Base-by-base conservation (phyloP, 1,140 invertebrate species). In the Meteorus sp. region DNA sequence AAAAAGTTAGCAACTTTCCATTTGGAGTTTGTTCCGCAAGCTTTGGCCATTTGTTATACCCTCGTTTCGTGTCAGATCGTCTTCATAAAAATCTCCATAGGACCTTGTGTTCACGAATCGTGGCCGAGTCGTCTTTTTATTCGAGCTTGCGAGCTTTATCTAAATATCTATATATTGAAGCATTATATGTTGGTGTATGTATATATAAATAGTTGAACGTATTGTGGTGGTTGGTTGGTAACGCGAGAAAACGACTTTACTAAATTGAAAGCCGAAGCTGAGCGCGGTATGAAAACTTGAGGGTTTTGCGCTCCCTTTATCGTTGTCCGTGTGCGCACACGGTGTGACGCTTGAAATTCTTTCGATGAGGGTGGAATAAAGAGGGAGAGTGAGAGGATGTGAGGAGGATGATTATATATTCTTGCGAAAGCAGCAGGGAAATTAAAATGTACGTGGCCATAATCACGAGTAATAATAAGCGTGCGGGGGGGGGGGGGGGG, bases 381-480 rank as follows among this genome's bases (percentile, higher is more conserved):
- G 13, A 8, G 3, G 11, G 13, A 13, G 35, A 13, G 35, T 33
- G 6, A 33, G 29, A 33, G 29, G 11, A 11, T 11, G 29, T 7
- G 29, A 7, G 11, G 29, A 33, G 29, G 29, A 47, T 7, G 22
- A 47, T 47, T 47, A 22, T 22, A 47, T 47, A 47, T 39, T 39
- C 35, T 22, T 47, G 3, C 13, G 44, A 25, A n/a, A 27, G 22
- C 13, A 47, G 44, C 44, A 9, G 45, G 55, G 47, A 50, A 62
- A 54, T 62, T 47, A 62, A 58, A 58, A 62, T 56, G 60, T 48
- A 62, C 56, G 52, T 55, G 31, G 6, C 44, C 33, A 56, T 63
- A 63, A 63, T 63, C 44, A 62, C 56, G 31, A 63, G 51, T 50
- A 37, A 44, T 63, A 56, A 63, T 63, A 63, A 59, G 57, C 43